These are phyloP conservation scores for Stratiomys singularior DNA, from an alignment of 2,888 invertebrate species.

Conservation along the genomic window DNA sequence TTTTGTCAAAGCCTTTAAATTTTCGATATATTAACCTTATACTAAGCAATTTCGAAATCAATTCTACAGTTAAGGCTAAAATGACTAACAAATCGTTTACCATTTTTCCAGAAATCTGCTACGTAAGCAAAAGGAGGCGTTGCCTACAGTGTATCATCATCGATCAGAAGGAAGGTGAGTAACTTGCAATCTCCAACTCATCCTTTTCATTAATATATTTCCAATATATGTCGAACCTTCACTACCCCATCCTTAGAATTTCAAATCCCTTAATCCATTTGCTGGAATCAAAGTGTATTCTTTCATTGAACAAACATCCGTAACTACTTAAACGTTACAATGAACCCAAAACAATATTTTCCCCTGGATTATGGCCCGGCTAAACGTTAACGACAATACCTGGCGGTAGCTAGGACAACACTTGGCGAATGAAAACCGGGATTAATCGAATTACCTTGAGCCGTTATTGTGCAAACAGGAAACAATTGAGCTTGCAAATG, in stretches of 20 bases:
- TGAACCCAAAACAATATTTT: not conserved
- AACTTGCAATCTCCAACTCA: not conserved
- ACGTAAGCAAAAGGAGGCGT: not conserved
- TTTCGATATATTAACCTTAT: too few relatives aligned
- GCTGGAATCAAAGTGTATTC: not conserved
- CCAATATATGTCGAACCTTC: not conserved
- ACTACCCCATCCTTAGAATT: too few relatives aligned
- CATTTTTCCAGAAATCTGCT: not conserved
- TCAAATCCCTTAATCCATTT: not conserved
- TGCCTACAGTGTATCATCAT: not conserved
- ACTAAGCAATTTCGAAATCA: too few relatives aligned
- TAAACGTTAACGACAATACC: constrained; percentile 17
- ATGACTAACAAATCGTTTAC: not conserved
- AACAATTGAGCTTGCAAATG: constrained; percentile 64
- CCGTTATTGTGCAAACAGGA: constrained; percentile 63
- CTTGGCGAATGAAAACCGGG: not conserved
- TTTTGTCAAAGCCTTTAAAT: too few relatives aligned
- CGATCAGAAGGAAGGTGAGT: constrained; percentile 16
- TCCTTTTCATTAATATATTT: not conserved
- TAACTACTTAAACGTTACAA: not conserved
- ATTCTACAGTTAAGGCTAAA: too few relatives aligned
- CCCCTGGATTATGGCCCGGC: not conserved
- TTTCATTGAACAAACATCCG: constrained; percentile 36
- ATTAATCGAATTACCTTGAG: constrained; percentile 53
- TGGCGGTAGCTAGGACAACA: not conserved